Evolutionary conservation across 2,797 vertebrate genomes (phyloP), one percentile per base, ranked within the genome.

Genomic region (Antrozous pallidus): DNA sequence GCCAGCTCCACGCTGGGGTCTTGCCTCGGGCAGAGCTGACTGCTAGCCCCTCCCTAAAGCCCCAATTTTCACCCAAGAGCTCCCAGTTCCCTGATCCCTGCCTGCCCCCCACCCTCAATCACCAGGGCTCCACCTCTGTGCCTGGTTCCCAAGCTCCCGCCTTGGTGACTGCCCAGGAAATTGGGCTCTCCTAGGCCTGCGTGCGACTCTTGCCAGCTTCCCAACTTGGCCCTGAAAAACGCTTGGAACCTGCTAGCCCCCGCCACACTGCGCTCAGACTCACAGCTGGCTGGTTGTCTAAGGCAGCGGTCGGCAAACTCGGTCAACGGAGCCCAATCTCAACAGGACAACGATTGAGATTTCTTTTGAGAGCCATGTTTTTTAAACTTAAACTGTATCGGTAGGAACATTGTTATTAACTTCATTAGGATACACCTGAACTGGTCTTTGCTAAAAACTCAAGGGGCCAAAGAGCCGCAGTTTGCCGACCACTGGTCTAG

Each of bases 131-230:
- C 61, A 0, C 77, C 61, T 36, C 71, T 9, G n/a, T 88, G 33
- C 77, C 87, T 79, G 28, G 69, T 88, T 93, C 93, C 93, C 94
- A 81, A 81, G 73, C 88, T 86, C 75, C 58, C 14, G 42, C 61
- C 90, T 38, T 38, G 83, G 79, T 71, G 80, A 73, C 80, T 87
- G 61, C 73, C 80, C n/a, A 83, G 71, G 42, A 94, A 87, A 83
- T 45, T 6, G 16, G 71, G 77, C 69, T 95, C 71, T 94, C 85
- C 87, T 65, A 26, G 31, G 38, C 54, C 56, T 65, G 87, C 77
- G 71, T 65, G 87, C 77, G 61, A 84, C 61, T 56, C 90, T n/a
- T 71, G 90, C 80, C 94, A 84, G 42, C 78, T 47, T 95, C 84
- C 71, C 73, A 49, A 0, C 31, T 40, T 47, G 11, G 71, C 79